Percentiles rank a stretch among this genome's conserved stretches.
phyloP scores from a whole-genome alignment of 1,140 invertebrate genomes.

The Nautilus pompilius region DNA sequence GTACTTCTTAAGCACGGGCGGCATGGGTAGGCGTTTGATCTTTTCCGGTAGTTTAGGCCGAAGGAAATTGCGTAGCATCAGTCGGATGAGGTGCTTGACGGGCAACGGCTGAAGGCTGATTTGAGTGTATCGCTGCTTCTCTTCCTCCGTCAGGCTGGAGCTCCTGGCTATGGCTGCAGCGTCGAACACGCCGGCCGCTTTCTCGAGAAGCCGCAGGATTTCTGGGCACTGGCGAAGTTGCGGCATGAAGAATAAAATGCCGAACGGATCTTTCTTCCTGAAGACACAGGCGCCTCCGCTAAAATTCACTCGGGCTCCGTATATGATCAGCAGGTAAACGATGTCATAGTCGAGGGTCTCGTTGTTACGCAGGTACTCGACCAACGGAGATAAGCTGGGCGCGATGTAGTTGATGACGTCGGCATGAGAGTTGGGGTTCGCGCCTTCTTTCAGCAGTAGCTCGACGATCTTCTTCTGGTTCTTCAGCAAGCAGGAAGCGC shows the following conservation, averaged over 20 bases:
- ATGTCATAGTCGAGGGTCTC: slow-evolving; percentile 67
- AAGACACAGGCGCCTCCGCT: slow-evolving; percentile 7
- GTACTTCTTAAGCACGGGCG: slow-evolving; percentile 33
- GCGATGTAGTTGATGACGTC: slow-evolving; percentile 56
- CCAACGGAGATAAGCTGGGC: slow-evolving; percentile 67
- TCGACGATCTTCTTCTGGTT: slow-evolving; percentile 65
- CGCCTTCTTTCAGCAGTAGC: slow-evolving; percentile 59
- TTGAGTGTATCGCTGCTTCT: slow-evolving; percentile 18
- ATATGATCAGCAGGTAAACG: slow-evolving; percentile 70
- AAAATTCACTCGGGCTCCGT: slow-evolving; percentile 65
- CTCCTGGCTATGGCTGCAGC: slow-evolving; percentile 19
- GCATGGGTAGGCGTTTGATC: slow-evolving; percentile 30
- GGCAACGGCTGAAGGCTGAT: slow-evolving; percentile 14
- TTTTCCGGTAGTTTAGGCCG: slow-evolving; percentile 14
- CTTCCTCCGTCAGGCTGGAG: slow-evolving; percentile 10
- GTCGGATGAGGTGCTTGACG: slow-evolving; percentile 27
- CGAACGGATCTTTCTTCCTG: slow-evolving; percentile 31
- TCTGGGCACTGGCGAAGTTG: slow-evolving; percentile 18
- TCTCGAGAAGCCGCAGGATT: slow-evolving; percentile 25
- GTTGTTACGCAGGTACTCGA: slow-evolving; percentile 74
- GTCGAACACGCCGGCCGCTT: slow-evolving; percentile 22
- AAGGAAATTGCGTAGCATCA: slow-evolving; percentile 18
- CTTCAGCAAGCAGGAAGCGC: slow-evolving; percentile 72
- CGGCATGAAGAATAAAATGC: slow-evolving; percentile 30
- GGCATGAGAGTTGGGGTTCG: slow-evolving; percentile 62